phyloP scores from a whole-genome alignment of 2,888 invertebrate species.

The Volucella bombylans region DNA sequence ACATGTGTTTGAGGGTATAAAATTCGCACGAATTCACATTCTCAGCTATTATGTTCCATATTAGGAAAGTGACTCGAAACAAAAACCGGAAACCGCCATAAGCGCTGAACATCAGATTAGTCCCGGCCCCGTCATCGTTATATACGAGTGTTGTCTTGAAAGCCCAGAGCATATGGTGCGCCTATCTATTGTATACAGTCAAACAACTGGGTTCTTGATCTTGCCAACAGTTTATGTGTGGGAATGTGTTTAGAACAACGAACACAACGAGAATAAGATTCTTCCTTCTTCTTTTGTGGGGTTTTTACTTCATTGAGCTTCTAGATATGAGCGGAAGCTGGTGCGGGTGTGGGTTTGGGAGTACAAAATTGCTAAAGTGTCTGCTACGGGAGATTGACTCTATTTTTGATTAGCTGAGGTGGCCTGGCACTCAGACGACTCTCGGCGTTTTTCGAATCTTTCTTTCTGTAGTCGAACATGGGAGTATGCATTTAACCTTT shows the following conservation, averaged over 20 bases:
- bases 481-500: constrained; percentile 65
- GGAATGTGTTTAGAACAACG: constrained; percentile 18
- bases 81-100: constrained; percentile 66
- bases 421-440: constrained; percentile 1
- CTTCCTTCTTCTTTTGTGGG: constrained; percentile 13
- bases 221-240: constrained; percentile 51
- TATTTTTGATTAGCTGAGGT: constrained; percentile 64
- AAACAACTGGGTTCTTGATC: constrained; percentile 53
- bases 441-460: constrained; percentile 41
- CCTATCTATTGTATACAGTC: constrained; percentile 4
- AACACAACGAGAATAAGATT: constrained; percentile 1
- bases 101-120: not conserved
- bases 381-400: constrained; percentile 53
- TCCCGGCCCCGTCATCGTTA: not conserved
- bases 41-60: constrained; percentile 57
- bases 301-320: not conserved
- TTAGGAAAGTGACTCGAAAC: constrained; percentile 56
- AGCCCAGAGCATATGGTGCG: constrained; percentile 1
- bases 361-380: constrained; percentile 33
- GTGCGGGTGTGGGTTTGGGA: constrained; percentile 18
- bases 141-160: not conserved
- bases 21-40: constrained; percentile 50
- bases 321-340: too few relatives aligned
- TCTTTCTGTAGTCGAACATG: not conserved
- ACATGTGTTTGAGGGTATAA: constrained; percentile 37